These are phyloP conservation scores for Metaphire vulgaris DNA, from an alignment of 1,140 invertebrate genomes.

Conservation along the genomic window DNA sequence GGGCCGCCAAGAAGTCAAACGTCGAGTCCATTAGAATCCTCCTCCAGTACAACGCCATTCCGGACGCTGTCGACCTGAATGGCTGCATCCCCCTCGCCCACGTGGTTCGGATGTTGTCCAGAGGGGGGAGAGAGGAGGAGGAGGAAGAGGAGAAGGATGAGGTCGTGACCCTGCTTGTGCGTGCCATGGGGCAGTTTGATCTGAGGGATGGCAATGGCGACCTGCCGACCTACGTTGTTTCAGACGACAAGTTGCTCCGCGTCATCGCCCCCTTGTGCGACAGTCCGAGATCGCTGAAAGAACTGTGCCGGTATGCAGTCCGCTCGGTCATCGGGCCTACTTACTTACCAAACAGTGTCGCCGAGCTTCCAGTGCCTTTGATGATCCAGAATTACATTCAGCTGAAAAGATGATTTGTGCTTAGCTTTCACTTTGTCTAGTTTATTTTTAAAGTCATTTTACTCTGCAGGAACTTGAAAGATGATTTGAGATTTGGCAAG, in stretches of 20 bases:
- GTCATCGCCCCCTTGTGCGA: conserved; percentile 36
- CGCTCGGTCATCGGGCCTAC: conserved; percentile 35
- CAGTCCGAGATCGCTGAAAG: conserved; percentile 35
- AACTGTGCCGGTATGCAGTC: conserved; percentile 36
- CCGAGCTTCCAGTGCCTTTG: conserved; percentile 38
- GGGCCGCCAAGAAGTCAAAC: conserved; percentile 88
- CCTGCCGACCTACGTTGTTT: conserved; percentile 32
- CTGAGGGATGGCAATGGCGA: conserved; percentile 36
- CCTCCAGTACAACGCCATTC: conserved; percentile 61
- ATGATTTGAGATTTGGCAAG: too few relatives aligned
- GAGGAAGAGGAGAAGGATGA: conserved; percentile 37
- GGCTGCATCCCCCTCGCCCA: conserved; percentile 38
- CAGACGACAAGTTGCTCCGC: conserved; percentile 39
- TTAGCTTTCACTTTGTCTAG: too few relatives aligned
- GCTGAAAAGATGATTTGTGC: conserved; percentile 33
- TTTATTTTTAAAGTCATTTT: too few relatives aligned
- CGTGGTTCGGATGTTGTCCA: conserved; percentile 35
- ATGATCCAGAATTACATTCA: conserved; percentile 37
- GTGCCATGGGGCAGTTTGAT: conserved; percentile 43
- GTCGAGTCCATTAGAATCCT: conserved; percentile 76
- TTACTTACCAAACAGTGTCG: conserved; percentile 40
- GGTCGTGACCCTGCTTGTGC: conserved; percentile 41
- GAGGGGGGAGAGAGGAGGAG: conserved; percentile 36
- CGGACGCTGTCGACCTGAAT: conserved; percentile 46
- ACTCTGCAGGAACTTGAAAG: too few relatives aligned